Base-by-base conservation (phyloP, 2,797 vertebrate genomes). In the Myripristis murdjan region DNA sequence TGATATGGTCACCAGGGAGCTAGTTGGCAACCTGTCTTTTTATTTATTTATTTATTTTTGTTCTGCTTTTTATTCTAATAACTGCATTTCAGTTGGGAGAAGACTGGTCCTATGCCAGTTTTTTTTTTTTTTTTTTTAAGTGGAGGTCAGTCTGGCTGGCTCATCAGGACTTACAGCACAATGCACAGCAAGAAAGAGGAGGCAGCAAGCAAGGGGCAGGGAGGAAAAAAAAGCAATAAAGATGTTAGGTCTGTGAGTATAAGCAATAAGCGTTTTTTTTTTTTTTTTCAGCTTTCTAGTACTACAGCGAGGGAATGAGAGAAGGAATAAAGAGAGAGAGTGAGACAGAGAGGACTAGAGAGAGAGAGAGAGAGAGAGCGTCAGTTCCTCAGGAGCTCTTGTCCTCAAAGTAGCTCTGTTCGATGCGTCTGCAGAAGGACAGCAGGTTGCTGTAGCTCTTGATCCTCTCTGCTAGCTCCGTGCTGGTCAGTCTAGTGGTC, bases 381-480 rank as follows among this genome's bases (percentile, higher is more conserved):
- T 60, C 6, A 12, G 24, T 69, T 33, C 52, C 76, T 89, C 90
- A 76, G 4, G 91, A 89, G 83, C 86, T 91, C 14, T 91, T 93
- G 49, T 94, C 94, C 74, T 97, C 96, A 53, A 99, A 99, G 94
- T 97, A 99, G 73, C 93, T 94, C 89, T 97, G 96, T 89, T 99
- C 98, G 62, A 99, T 97, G 83, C 97, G 96, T 79, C 96, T 93
- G 89, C 97, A 98, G 87, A 99, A 99, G 20, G 96, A 94, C 81
- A 96, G 92, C 80, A 99, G 96, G 75, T 99, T 99, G 84, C 93
- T 95, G 92, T 96, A 96, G 92, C 94, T 93, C 89, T 97, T 98
- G 86, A 99, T 94, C 89, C 96, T 94, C 89, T 97, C 97, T 0
- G 94, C 95, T 76, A 99, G 95, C 90, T 97, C 97, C 0, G 95